phyloP scores from a whole-genome alignment of 2,888 invertebrate genomes.

The Agrotis puta region DNA sequence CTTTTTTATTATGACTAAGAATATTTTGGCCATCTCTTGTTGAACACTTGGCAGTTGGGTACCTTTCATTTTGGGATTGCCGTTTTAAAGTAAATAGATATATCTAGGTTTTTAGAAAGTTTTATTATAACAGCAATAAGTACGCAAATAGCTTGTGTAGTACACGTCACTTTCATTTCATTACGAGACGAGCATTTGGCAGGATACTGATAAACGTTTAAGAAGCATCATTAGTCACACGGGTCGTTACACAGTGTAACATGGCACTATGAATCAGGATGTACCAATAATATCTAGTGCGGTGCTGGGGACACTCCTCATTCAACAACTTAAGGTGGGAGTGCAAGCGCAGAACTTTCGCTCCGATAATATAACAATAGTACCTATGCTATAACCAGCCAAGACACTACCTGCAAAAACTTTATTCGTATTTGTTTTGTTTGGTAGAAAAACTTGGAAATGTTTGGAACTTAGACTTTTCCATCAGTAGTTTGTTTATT shows the following conservation, averaged over 20 bases:
- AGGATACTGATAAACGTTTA: constrained; percentile 39
- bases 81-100: neutral
- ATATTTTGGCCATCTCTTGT: neutral
- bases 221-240: constrained; percentile 41
- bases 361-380: constrained; percentile 17
- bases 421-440: constrained; percentile 40
- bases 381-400: constrained; percentile 12
- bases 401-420: constrained; percentile 24
- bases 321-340: constrained; percentile 24
- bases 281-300: constrained; percentile 5
- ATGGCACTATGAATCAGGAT: constrained; percentile 49
- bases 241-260: constrained; percentile 19
- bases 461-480: constrained; percentile 36
- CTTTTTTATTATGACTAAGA: neutral
- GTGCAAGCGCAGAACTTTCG: constrained; percentile 31
- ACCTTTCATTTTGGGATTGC: neutral
- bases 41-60: neutral
- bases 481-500: constrained; percentile 49
- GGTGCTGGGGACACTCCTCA: constrained; percentile 39
- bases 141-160: neutral
- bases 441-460: constrained; percentile 23
- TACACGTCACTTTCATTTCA: constrained; percentile 13
- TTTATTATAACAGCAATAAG: neutral
- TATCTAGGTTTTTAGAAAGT: neutral
- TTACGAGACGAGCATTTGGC: constrained; percentile 28